Evolutionary conservation across 2,113 vertebrate genomes (phyloP), one percentile per base, ranked within the genome.

Genomic region (Campylomormyrus numenius): DNA sequence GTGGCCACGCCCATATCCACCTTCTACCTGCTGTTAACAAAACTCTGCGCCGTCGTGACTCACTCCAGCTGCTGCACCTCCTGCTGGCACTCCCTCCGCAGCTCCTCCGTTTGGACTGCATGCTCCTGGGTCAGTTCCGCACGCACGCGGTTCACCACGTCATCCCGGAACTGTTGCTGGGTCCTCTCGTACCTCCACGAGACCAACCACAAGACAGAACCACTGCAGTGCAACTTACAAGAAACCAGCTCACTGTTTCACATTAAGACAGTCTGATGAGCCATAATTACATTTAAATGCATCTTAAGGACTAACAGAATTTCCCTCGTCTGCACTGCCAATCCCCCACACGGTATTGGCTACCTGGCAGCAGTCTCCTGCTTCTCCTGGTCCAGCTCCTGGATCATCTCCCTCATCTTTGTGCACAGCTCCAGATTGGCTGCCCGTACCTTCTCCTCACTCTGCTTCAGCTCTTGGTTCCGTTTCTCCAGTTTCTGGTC

Each of bases 341-440:
- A 35, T 45, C 77, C 42, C 15, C 42, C 42, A 24, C 45, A 46
- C 0, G 58, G n/a, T 45, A 70, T 88, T 46, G 48, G 85, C 92
- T 92, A 98, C 98, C 97, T 97, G 66, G 96, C 92, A 87, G 97
- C 93, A 8, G 97, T 94, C 93, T 98, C 98, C 91, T 98, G 97
- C 90, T 98, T 99, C 94, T 99, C 98, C 49, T 93, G 96, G 94
- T 99, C 98, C 92, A 98, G 97, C 91, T 99, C 98, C 90, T 98
- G 95, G 90, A 99, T 96, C 96, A 99, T 98, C 80, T 98, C 96
- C 92, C 97, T 97, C 98, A 99, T 99, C 93, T 99, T 97, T 93
- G 93, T 96, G 92, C 98, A 99, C 70, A 99, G 97, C 88, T 98
- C 97, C 88, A 94, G 95, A 92, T 99, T 99, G 92, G 95, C 94